Evolutionary conservation across 2,797 vertebrate species (phyloP), one percentile per base, ranked within the genome.

Genomic region (Triplophysa bombifrons): DNA sequence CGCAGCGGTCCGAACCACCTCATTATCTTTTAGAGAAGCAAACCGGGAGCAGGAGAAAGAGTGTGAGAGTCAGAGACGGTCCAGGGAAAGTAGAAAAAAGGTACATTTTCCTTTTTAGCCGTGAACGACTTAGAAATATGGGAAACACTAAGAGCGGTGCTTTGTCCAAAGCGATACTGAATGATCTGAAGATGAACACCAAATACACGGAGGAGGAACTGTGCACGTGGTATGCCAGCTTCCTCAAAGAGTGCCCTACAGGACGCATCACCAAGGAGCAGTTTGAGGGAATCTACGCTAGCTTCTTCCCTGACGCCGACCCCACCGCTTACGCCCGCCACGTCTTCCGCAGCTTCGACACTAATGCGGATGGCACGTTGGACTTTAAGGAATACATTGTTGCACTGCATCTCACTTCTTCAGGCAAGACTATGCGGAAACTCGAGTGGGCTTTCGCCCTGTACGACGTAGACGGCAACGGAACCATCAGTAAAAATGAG

Each of bases 351-450:
- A 98, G 96, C 84, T 98, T 99, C 0, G 97, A 99, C 84, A 92
- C 95, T 85, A 98, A 99, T 12, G 92, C 93, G 0, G 97, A 98
- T 0, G 97, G 97, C 3, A 98, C 95, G 0, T 44, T 99, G 88
- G 97, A 98, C 44, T 98, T 99, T 83, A 93, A 95, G 91, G 97
- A 99, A 87, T 99, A 98, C 72, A 96, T 98, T 3, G 93, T 97
- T 0, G 97, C 96, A 0, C 92, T 99, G 81, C 97, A 98, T 76
- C 95, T 98, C 64, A 99, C 97, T 64, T 95, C 96, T 0, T 93
- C 93, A 0, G 96, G 97, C 0, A 96, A 95, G 80, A 95, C 96
- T 0, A 86, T 90, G 83, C 95, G 96, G 72, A 98, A 98, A 72
- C 91, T 99, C 0, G 96, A 97, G 82, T 99, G 97, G 97, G 96